Evolutionary conservation across 2,797 vertebrate genomes (phyloP).

Genomic region (Syngnathus rostellatus): DNA sequence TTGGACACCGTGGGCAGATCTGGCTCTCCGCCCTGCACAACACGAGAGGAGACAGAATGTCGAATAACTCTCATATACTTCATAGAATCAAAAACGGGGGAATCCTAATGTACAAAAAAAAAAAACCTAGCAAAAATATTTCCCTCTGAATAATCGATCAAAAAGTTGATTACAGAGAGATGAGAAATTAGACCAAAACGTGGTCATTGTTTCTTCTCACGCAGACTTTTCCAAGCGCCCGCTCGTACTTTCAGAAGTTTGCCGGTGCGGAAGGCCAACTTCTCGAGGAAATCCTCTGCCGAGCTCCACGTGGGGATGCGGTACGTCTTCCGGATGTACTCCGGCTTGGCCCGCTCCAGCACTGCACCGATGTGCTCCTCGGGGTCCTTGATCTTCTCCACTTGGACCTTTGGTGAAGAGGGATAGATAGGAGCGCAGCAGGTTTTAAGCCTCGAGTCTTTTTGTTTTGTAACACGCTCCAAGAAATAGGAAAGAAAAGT

Average conservation of each 20-base stretch:
- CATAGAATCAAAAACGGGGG: not conserved
- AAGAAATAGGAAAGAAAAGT: not conserved
- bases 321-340: slow-evolving; percentile 94
- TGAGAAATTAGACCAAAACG: too few species aligned
- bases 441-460: not conserved
- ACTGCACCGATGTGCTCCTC: slow-evolving; percentile 90
- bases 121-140: too few species aligned
- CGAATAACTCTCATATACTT: not conserved
- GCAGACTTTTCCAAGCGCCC: not conserved
- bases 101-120: too few species aligned
- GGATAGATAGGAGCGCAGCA: not conserved
- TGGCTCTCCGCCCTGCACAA: slow-evolving; percentile 86
- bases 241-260: slow-evolving; percentile 85
- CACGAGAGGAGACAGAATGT: not conserved
- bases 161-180: too few species aligned
- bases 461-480: not conserved
- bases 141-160: too few species aligned
- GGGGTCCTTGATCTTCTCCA: slow-evolving; percentile 93
- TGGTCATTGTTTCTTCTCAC: too few species aligned
- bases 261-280: slow-evolving; percentile 84
- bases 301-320: slow-evolving; percentile 83
- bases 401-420: slow-evolving; percentile 79
- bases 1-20: slow-evolving; percentile 88
- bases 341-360: slow-evolving; percentile 88
- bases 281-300: slow-evolving; percentile 89